Evolutionary conservation across 2,888 invertebrate species (phyloP), one percentile per base, ranked within the genome.

Genomic region (Osedax fenrisi): DNA sequence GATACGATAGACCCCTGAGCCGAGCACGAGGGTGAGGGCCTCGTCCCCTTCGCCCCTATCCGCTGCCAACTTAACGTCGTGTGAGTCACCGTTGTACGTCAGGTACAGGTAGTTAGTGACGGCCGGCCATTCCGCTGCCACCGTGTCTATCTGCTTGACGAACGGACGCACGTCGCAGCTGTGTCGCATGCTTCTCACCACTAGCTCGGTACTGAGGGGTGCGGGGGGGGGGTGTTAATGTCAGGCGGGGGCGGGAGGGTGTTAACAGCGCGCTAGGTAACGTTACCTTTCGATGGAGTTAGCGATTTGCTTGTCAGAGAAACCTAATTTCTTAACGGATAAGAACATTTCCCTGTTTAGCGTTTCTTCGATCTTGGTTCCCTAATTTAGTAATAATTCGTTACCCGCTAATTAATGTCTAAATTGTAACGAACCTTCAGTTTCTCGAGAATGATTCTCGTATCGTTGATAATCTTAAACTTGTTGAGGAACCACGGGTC

Each of bases 81-180:
- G 82, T 25, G 79, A 79, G 0, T 76, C 75, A 0, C 91, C 97
- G 83, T 94, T 96, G 84, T 98, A 99, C 0, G 98, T 98, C 26
- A 96, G 84, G 82, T 97, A 99, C n/a, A 99, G 87, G 83, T 99
- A 99, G 85, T 99, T 99, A 0, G 98, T 99, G 27, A 90, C 89
- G 0, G 97, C 97, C 0, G 98, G 98, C 95, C 96, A 99, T 85
- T 99, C 98, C 0, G 96, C 98, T 59, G 98, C 96, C 2, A 98
- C 96, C 0, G 97, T 98, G 85, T 98, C 97, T 78, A 99, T 97
- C 87, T 95, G 94, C 85, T 97, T 97, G 0, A 97, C 92, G 75
- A 74, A 81, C 0, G 84, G 84, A 2, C 73, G 77, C 27, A 84
- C 80, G 1, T 78, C 79, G 10, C 78, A 77, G 62, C 82, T 79